Conservation (phyloP, 2,888 invertebrate species). For the Agrotis segetum region DNA sequence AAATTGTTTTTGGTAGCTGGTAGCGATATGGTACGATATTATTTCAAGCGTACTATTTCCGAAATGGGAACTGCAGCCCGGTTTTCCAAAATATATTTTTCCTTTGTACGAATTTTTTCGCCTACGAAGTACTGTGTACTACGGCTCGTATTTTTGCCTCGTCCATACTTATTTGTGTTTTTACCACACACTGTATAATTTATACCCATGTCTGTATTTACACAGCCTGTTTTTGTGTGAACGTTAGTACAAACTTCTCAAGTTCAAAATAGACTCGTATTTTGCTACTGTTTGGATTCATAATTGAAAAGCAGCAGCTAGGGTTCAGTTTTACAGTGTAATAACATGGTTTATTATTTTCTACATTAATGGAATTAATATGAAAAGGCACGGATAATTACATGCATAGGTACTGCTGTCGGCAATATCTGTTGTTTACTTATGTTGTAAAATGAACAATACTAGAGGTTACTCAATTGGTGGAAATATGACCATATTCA, state of each 20-base stretch:
- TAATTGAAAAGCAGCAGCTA: slow-evolving; percentile 12
- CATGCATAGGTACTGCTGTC: slow-evolving; percentile 1
- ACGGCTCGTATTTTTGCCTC: slow-evolving; percentile 12
- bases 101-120: slow-evolving; percentile 9
- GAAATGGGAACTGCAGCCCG: slow-evolving; percentile 11
- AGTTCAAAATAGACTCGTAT: slow-evolving; percentile 34
- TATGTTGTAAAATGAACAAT: slow-evolving; percentile 1
- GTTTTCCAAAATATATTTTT: slow-evolving; percentile 7
- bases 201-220: slow-evolving; percentile 70
- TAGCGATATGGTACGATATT: slow-evolving; percentile 1
- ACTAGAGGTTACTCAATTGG: background rate
- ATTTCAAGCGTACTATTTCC: background rate
- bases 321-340: slow-evolving; percentile 15
- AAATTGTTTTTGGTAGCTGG: too few relatives aligned
- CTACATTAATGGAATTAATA: slow-evolving; percentile 28
- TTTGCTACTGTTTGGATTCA: slow-evolving; percentile 6
- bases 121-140: background rate
- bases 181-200: slow-evolving; percentile 55
- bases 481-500: too few relatives aligned
- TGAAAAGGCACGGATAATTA: slow-evolving; percentile 11
- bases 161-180: slow-evolving; percentile 44
- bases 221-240: slow-evolving; percentile 68
- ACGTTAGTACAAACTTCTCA: slow-evolving; percentile 50
- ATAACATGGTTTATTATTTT: slow-evolving; percentile 38
- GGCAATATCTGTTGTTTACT: slow-evolving; percentile 12